These are phyloP conservation scores for Centruroides sculpturatus DNA, from an alignment of 1,140 invertebrate species.

Conservation along the genomic window DNA sequence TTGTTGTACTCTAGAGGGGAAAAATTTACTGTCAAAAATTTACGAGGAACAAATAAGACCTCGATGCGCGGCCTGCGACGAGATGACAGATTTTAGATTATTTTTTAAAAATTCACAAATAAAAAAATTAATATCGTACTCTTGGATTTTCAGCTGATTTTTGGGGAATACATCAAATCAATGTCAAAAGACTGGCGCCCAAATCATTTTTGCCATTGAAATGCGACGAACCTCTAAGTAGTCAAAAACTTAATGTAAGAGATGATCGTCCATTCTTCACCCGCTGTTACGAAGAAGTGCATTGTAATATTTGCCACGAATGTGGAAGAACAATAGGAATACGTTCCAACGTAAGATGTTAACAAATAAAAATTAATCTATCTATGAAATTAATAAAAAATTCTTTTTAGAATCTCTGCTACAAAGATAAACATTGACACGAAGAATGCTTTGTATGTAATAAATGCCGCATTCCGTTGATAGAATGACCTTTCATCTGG, in stretches of 20 bases:
- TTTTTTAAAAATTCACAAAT: background rate
- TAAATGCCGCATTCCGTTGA: conserved; percentile 91
- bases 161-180: conserved; percentile 98
- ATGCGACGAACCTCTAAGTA: conserved; percentile 93
- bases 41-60: conserved; percentile 92
- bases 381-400: too few relatives aligned
- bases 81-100: conserved; percentile 43
- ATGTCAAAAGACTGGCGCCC: conserved; percentile 99
- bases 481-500: conserved; percentile 94
- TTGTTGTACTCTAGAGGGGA: conserved; percentile 76
- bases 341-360: conserved; percentile 81
- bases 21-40: conserved; percentile 78
- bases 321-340: conserved; percentile 97
- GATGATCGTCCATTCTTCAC: conserved; percentile 99
- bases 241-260: conserved; percentile 91
- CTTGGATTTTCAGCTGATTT: conserved; percentile 71
- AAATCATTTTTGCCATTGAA: conserved; percentile 96
- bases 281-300: conserved; percentile 97
- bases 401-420: conserved; percentile 82
- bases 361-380: too few relatives aligned
- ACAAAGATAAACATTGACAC: conserved; percentile 99
- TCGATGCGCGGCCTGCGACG: conserved; percentile 81
- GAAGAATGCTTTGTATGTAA: conserved; percentile 97
- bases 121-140: background rate
- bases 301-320: conserved; percentile 96